Percentiles rank a stretch among this genome's conserved stretches.
These are phyloP conservation scores for Drosophila equinoxialis DNA, from an alignment of 1,140 invertebrate species.

Conservation along the genomic window DNA sequence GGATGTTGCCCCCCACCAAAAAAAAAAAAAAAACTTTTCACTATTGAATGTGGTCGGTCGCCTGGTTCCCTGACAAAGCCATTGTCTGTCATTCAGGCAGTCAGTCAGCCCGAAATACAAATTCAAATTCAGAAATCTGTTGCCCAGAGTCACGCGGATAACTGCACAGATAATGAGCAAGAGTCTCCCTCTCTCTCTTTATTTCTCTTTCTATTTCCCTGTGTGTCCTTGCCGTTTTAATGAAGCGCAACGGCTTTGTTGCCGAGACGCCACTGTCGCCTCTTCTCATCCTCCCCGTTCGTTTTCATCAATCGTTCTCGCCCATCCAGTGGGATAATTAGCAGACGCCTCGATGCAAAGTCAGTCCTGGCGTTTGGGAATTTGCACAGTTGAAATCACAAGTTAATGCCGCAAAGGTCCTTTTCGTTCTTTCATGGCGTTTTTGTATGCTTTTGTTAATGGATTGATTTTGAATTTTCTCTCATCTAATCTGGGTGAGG, in stretches of 20 bases:
- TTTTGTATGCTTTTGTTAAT: constrained; percentile 72
- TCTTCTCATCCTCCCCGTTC: not conserved
- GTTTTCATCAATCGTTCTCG: constrained; percentile 14
- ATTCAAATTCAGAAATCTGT: constrained; percentile 53
- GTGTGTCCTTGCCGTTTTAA: constrained; percentile 75
- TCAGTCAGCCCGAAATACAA: constrained; percentile 17
- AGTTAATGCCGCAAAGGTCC: constrained; percentile 66
- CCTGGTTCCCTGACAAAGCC: not conserved
- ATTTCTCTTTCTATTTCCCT: not conserved
- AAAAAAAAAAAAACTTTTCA: constrained; percentile 25
- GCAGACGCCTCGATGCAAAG: constrained; percentile 71
- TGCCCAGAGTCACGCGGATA: constrained; percentile 66
- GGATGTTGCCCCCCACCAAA: constrained; percentile 41
- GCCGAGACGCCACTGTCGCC: constrained; percentile 41
- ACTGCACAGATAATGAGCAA: constrained; percentile 70
- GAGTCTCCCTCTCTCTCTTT: not conserved
- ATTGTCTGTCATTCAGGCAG: not conserved
- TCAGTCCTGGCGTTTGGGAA: constrained; percentile 71
- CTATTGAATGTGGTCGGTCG: constrained; percentile 54
- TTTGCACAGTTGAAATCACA: constrained; percentile 81
- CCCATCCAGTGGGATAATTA: constrained; percentile 66
- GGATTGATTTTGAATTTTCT: constrained; percentile 81
- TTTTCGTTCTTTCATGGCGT: constrained; percentile 34
- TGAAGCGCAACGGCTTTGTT: constrained; percentile 77
- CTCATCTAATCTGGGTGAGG: constrained; percentile 71